Conservation (phyloP, 2,113 vertebrate species). For the Egretta garzetta region DNA sequence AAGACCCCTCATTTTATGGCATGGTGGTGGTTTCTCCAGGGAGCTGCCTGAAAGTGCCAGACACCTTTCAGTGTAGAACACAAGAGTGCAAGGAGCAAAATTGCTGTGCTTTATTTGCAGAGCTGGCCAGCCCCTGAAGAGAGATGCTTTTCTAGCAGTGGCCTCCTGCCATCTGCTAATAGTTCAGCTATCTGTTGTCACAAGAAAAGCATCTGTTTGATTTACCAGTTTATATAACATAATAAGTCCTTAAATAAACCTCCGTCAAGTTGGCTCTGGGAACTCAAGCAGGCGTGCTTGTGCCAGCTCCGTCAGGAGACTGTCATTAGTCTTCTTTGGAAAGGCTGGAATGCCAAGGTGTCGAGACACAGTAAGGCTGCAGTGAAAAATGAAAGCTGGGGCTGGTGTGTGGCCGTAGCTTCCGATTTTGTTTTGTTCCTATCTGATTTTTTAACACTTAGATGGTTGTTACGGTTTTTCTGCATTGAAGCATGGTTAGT, state of each 20-base stretch:
- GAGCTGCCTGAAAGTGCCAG: not conserved
- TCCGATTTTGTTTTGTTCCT: slow-evolving; percentile 5
- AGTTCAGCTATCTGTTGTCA: slow-evolving; percentile 57
- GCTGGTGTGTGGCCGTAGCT: not conserved
- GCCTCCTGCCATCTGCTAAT: slow-evolving; percentile 40
- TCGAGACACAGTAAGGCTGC: not conserved
- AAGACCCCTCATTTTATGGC: not conserved
- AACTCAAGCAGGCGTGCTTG: not conserved
- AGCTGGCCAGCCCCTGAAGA: not conserved
- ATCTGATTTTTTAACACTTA: not conserved
- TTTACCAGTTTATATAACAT: slow-evolving; percentile 62
- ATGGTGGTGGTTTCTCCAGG: not conserved
- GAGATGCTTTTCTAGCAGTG: slow-evolving; percentile 8
- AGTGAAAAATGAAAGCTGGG: not conserved
- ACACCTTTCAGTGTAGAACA: not conserved
- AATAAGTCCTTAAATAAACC: slow-evolving; percentile 66
- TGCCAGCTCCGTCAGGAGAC: slow-evolving; percentile 28
- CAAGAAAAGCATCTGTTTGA: slow-evolving; percentile 64
- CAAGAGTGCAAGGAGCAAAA: not conserved
- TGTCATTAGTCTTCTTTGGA: slow-evolving; percentile 34
- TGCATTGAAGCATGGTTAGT: not conserved
- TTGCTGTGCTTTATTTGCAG: not conserved
- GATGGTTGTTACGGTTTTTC: not conserved
- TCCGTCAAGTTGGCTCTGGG: slow-evolving; percentile 35
- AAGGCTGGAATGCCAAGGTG: slow-evolving; percentile 23